Conservation (phyloP, 2,113 vertebrate genomes). For the Conger conger region DNA sequence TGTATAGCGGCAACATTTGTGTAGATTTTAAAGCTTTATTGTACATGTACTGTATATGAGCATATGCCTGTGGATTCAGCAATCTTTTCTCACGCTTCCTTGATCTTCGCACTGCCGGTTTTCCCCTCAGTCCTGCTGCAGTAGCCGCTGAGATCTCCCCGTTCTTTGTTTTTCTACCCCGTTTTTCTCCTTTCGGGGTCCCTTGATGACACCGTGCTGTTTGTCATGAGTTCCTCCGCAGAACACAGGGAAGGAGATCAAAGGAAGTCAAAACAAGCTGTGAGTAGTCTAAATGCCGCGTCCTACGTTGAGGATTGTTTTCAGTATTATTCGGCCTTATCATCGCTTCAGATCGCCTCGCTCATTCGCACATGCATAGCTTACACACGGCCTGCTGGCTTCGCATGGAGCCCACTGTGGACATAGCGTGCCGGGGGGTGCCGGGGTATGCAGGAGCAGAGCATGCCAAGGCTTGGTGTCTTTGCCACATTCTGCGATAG, state of each 20-base stretch:
- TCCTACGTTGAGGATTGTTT: conserved; percentile 44
- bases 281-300: conserved; percentile 40
- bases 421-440: conserved; percentile 27
- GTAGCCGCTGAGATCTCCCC: conserved; percentile 26
- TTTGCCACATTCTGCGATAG: conserved; percentile 36
- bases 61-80: conserved; percentile 38
- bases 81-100: conserved; percentile 51
- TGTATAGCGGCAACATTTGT: no score
- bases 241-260: conserved; percentile 51
- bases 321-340: conserved; percentile 59
- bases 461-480: conserved; percentile 49
- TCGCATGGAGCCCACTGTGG: conserved; percentile 47
- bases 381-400: conserved; percentile 64
- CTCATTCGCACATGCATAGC: conserved; percentile 46
- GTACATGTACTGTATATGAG: conserved; percentile 30
- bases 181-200: conserved; percentile 8
- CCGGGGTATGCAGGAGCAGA: conserved; percentile 19
- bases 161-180: conserved; percentile 36
- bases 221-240: conserved; percentile 53
- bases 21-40: conserved; percentile 35
- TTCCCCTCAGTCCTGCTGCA: conserved; percentile 24
- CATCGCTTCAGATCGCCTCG: conserved; percentile 55
- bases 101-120: conserved; percentile 51
- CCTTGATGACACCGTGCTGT: conserved; percentile 33
- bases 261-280: conserved; percentile 65